Percentiles rank a stretch among this genome's conserved stretches.
phyloP scores from a whole-genome alignment of 2,797 vertebrate genomes.

The Myripristis murdjan region DNA sequence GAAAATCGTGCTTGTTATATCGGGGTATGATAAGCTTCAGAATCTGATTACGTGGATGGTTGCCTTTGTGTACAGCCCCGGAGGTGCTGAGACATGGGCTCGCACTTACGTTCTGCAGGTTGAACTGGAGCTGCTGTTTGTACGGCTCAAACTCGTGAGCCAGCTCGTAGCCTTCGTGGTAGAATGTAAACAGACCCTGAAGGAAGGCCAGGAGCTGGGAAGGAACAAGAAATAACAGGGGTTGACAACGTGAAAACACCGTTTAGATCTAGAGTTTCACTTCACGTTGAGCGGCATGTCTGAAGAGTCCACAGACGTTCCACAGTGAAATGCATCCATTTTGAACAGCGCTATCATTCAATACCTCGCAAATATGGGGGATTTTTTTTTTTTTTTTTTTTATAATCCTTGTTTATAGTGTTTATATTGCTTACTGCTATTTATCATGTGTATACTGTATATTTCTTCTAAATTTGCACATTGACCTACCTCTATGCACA shows the following conservation, averaged over 20 bases:
- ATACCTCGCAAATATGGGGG: neutral
- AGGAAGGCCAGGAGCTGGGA: constrained; percentile 97
- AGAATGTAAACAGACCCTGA: constrained; percentile 99
- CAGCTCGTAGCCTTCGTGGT: constrained; percentile 98
- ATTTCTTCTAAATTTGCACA: no score
- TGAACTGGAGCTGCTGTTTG: constrained; percentile 98
- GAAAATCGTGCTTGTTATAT: constrained; percentile 66
- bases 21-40: constrained; percentile 66
- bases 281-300: neutral
- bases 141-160: constrained; percentile 98
- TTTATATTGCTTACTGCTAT: no score
- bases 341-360: neutral
- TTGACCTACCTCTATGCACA: no score
- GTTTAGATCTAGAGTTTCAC: constrained; percentile 14
- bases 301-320: neutral
- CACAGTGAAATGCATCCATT: neutral
- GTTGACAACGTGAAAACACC: constrained; percentile 41
- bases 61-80: constrained; percentile 48
- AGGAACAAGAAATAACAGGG: constrained; percentile 41
- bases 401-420: no score
- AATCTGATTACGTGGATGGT: constrained; percentile 68
- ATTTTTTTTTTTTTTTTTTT: no score
- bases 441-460: no score
- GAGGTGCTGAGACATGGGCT: constrained; percentile 47
- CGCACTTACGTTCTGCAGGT: constrained; percentile 96